These are phyloP conservation scores for Oscheius onirici DNA, from an alignment of 2,888 invertebrate species.

Conservation along the genomic window DNA sequence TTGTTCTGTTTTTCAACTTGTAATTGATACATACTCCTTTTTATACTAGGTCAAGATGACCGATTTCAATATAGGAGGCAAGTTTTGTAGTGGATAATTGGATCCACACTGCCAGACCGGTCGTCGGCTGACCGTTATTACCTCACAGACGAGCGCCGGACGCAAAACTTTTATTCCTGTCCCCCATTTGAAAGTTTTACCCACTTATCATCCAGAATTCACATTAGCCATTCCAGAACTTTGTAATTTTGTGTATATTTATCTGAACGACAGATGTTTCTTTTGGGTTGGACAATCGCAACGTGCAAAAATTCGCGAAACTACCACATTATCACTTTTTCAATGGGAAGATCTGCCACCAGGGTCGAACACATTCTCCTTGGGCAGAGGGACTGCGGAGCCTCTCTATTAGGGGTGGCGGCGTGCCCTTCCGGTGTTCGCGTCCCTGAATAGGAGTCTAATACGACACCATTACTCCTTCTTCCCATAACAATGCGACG, in stretches of 20 bases:
- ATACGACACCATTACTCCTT: slow-evolving; percentile 33
- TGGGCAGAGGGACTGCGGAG: slow-evolving; percentile 14
- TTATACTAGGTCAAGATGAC: background rate
- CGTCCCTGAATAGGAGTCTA: slow-evolving; percentile 34
- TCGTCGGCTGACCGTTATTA: slow-evolving; percentile 27
- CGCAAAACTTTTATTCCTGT: slow-evolving; percentile 10
- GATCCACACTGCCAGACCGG: slow-evolving; percentile 13
- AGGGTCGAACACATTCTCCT: background rate
- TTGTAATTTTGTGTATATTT: no score
- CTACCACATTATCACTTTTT: background rate
- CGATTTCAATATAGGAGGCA: background rate
- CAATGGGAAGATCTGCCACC: background rate
- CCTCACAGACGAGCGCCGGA: slow-evolving; percentile 16
- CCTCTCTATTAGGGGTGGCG: slow-evolving; percentile 24
- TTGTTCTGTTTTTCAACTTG: no score
- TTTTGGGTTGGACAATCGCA: no score
- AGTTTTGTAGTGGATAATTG: slow-evolving; percentile 32
- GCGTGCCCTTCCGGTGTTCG: slow-evolving; percentile 29
- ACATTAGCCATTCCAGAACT: no score
- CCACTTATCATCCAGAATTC: no score
- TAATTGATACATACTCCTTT: no score
- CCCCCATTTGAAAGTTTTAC: no score
- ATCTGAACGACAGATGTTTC: no score
- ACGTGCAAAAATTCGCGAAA: no score
- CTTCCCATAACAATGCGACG: slow-evolving; percentile 28